These are phyloP conservation scores for Buteo buteo DNA, from an alignment of 2,113 vertebrate species.

Conservation along the genomic window DNA sequence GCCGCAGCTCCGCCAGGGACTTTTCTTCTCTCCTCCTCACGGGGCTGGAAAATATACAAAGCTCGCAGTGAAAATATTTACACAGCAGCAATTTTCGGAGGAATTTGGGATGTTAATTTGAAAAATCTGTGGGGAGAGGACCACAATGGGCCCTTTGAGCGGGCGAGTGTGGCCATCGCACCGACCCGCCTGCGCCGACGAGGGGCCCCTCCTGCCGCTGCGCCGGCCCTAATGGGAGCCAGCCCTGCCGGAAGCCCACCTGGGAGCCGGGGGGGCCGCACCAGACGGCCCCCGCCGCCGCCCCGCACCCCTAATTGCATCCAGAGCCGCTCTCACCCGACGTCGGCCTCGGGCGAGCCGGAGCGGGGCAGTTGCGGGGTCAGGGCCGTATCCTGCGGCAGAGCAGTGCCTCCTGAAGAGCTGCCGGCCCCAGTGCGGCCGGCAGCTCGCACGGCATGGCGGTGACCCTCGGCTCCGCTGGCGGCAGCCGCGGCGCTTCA, in stretches of 20 bases:
- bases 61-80: constrained; percentile 77
- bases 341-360: not conserved
- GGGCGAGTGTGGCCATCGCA: constrained; percentile 20
- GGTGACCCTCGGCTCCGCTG: not conserved
- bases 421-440: not conserved
- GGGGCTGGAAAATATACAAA: constrained; percentile 67
- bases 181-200: constrained; percentile 47
- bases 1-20: not conserved
- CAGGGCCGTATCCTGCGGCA: not conserved
- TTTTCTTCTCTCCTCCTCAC: constrained; percentile 25
- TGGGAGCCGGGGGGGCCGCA: constrained; percentile 26
- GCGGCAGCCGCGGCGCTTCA: not conserved
- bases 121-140: constrained; percentile 65
- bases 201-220: constrained; percentile 60
- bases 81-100: constrained; percentile 71
- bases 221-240: constrained; percentile 64
- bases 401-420: not conserved
- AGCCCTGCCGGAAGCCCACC: constrained; percentile 74
- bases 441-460: not conserved
- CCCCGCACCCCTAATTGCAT: constrained; percentile 62
- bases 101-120: constrained; percentile 73
- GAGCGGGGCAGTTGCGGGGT: not conserved
- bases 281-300: not conserved
- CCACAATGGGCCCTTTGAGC: constrained; percentile 82
- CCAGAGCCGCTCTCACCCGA: constrained; percentile 39